A percentile compares a stretch with the other conserved stretches of the same genome.
Evolutionary conservation across 1,140 invertebrate genomes (phyloP).

Genomic region (Amphibalanus amphitrite): DNA sequence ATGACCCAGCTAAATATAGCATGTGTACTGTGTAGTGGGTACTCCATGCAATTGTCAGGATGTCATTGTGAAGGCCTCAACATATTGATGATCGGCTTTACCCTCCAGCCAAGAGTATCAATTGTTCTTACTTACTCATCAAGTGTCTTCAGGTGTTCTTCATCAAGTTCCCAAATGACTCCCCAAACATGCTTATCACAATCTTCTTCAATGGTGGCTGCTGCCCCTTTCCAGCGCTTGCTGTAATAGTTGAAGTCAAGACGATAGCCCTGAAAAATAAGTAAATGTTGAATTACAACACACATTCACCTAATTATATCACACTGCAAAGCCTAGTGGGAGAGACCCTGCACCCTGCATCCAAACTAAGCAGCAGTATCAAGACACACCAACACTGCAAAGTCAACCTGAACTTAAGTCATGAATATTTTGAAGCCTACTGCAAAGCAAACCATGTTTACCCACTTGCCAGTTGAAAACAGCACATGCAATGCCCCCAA

Average conservation of each 20-base stretch:
- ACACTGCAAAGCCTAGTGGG: no score
- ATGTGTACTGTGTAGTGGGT: neutral
- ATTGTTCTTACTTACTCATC: conserved; percentile 48
- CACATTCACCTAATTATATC: no score
- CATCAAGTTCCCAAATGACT: conserved; percentile 53
- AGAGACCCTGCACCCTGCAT: no score
- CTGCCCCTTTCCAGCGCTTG: conserved; percentile 50
- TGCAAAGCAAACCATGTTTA: no score
- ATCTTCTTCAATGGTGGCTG: conserved; percentile 51
- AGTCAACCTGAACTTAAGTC: no score
- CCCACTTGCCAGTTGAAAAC: no score
- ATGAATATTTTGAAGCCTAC: no score
- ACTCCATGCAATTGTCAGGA: neutral
- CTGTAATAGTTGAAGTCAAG: conserved; percentile 49
- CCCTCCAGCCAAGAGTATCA: no score
- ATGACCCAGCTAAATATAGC: conserved; percentile 4
- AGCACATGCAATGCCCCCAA: no score
- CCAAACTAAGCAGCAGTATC: no score
- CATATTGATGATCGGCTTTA: neutral
- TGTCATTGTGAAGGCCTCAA: neutral
- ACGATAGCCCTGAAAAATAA: conserved; percentile 43
- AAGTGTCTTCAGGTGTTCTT: conserved; percentile 39
- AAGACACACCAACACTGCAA: no score
- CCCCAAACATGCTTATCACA: conserved; percentile 46
- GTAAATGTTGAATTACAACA: no score